Evolutionary conservation across 2,113 vertebrate species (phyloP).

Genomic region (Alligator mississippiensis): DNA sequence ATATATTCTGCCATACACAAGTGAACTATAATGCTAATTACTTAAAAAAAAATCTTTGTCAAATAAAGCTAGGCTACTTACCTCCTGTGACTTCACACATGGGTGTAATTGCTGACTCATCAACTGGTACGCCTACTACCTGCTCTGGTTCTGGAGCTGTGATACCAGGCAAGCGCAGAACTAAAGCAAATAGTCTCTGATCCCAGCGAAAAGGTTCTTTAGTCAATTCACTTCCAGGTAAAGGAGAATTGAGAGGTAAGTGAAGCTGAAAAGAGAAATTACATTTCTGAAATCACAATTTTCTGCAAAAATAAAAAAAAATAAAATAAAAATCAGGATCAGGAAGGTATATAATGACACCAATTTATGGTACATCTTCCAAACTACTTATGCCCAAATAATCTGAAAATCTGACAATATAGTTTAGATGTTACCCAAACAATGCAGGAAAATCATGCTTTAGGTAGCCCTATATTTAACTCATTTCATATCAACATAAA

Average conservation of each 20-base stretch:
- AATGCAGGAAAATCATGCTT: neutral
- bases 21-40: neutral
- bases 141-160: constrained; percentile 87
- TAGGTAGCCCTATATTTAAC: neutral
- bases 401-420: neutral
- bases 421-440: neutral
- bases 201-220: constrained; percentile 97
- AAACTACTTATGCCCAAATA: neutral
- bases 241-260: constrained; percentile 92
- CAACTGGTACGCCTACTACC: constrained; percentile 86
- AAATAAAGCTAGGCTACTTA: constrained; percentile 56
- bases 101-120: constrained; percentile 93
- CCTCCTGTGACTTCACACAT: constrained; percentile 97
- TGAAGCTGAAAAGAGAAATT: constrained; percentile 86
- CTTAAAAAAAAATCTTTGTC: neutral
- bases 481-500: neutral
- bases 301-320: neutral
- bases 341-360: neutral
- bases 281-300: neutral
- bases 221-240: constrained; percentile 93
- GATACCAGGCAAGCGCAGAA: constrained; percentile 89
- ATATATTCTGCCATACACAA: neutral
- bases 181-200: constrained; percentile 92
- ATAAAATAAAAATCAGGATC: neutral
- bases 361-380: neutral